phyloP scores from a whole-genome alignment of 2,888 invertebrate species.

The Lagria hirta region DNA sequence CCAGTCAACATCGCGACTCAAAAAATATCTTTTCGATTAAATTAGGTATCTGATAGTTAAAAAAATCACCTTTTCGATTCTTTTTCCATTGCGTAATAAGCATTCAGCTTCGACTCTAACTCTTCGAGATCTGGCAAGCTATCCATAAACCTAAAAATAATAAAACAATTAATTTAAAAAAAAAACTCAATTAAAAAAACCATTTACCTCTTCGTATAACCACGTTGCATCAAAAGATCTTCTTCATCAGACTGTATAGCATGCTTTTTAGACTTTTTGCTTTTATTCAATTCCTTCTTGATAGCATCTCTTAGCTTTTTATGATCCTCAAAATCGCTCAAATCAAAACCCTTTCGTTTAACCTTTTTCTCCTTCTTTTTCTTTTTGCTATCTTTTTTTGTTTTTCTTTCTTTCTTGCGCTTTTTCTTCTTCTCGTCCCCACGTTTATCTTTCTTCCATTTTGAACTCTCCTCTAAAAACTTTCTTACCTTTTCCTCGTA shows the following conservation, averaged over 20 bases:
- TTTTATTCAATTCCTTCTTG: constrained; percentile 59
- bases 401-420: constrained; percentile 58
- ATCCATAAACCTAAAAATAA: constrained; percentile 61
- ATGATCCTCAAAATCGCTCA: constrained; percentile 65
- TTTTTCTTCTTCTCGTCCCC: constrained; percentile 66
- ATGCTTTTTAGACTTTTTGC: constrained; percentile 50
- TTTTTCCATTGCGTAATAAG: constrained; percentile 78
- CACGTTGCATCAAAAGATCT: constrained; percentile 54
- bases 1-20: too few relatives aligned
- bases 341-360: constrained; percentile 67
- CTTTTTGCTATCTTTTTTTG: constrained; percentile 74
- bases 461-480: constrained; percentile 79
- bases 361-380: constrained; percentile 74
- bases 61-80: constrained; percentile 59
- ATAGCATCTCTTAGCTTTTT: constrained; percentile 69
- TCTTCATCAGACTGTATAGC: constrained; percentile 52
- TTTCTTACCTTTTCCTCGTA: constrained; percentile 85
- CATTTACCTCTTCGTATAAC: constrained; percentile 51
- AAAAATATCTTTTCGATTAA: constrained; percentile 9
- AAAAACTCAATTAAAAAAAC: constrained; percentile 14
- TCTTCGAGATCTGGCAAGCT: constrained; percentile 75
- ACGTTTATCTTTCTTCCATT: constrained; percentile 73
- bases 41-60: too few relatives aligned
- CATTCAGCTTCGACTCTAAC: constrained; percentile 73
- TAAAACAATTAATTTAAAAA: constrained; percentile 7